A percentile compares a stretch with the other conserved stretches of the same genome.
Evolutionary conservation across 2,113 vertebrate species (phyloP).

Genomic region (Pseudopodoces humilis): DNA sequence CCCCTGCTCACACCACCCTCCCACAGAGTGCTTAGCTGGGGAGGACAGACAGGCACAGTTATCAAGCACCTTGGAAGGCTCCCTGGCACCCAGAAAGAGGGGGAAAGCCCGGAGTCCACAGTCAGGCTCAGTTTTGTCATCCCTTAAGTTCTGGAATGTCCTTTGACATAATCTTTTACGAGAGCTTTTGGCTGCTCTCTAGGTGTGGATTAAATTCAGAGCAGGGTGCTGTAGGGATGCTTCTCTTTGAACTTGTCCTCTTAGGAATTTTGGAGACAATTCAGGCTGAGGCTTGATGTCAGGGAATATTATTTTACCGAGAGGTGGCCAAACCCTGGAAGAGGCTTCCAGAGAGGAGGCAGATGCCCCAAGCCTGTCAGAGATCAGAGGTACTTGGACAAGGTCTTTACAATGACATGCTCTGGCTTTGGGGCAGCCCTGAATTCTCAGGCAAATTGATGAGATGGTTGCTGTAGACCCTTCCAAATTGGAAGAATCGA

Average conservation of each 20-base stretch:
- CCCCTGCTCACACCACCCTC: not conserved
- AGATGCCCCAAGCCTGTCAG: fast-evolving
- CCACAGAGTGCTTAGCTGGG: fast-evolving
- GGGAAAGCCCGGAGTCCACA: not conserved
- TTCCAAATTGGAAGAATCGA: not conserved
- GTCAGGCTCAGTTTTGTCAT: fast-evolving
- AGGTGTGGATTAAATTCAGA: not conserved
- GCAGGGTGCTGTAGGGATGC: not conserved
- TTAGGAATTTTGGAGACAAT: not conserved
- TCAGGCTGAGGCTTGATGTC: not conserved
- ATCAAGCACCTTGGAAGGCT: not conserved
- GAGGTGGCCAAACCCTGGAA: not conserved
- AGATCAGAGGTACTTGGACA: not conserved
- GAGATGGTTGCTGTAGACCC: fast-evolving
- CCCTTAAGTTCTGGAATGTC: not conserved
- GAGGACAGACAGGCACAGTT: not conserved
- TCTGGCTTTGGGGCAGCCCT: not conserved
- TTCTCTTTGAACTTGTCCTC: not conserved
- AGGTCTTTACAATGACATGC: not conserved
- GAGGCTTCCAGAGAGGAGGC: not conserved
- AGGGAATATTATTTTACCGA: not conserved
- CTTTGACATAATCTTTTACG: not conserved
- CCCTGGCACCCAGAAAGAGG: not conserved
- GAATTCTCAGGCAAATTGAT: not conserved
- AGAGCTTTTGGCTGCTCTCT: not conserved